phyloP scores from a whole-genome alignment of 2,797 vertebrate genomes.

The Steatocranus sp. region DNA sequence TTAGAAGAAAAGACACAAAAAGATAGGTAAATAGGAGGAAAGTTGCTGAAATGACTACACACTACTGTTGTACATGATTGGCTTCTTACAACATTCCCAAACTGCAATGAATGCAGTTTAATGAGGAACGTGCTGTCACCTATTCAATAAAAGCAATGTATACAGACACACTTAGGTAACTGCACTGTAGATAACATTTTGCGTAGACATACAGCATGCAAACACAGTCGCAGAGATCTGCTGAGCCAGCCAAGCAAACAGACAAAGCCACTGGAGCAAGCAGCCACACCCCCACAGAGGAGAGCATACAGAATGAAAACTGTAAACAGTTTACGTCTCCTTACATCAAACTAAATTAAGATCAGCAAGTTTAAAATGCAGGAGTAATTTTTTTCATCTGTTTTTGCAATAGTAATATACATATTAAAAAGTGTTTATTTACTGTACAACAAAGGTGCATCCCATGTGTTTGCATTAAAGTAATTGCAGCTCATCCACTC shows the following conservation, averaged over 20 bases:
- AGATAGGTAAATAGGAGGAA: neutral
- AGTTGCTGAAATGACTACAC: neutral
- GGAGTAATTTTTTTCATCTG: neutral
- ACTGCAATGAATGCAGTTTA: neutral
- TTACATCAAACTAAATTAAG: neutral
- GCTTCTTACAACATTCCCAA: neutral
- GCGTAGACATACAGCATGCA: slow-evolving; percentile 27
- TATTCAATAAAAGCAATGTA: slow-evolving; percentile 15
- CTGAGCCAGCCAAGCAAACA: slow-evolving; percentile 40
- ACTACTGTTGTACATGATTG: neutral
- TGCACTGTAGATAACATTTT: slow-evolving; percentile 11
- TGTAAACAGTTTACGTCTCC: neutral
- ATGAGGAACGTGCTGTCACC: neutral
- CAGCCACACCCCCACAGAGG: slow-evolving; percentile 13
- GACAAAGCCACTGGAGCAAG: slow-evolving; percentile 39
- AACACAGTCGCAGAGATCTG: slow-evolving; percentile 42
- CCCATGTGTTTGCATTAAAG: neutral
- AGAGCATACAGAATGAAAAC: neutral
- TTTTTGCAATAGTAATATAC: neutral
- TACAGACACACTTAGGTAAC: neutral
- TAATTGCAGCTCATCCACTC: neutral
- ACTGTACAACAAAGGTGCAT: neutral
- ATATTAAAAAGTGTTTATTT: neutral
- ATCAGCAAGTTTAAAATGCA: neutral
- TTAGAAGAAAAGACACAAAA: neutral